Evolutionary conservation across 2,113 vertebrate genomes (phyloP).

Genomic region (Lepisosteus oculatus): DNA sequence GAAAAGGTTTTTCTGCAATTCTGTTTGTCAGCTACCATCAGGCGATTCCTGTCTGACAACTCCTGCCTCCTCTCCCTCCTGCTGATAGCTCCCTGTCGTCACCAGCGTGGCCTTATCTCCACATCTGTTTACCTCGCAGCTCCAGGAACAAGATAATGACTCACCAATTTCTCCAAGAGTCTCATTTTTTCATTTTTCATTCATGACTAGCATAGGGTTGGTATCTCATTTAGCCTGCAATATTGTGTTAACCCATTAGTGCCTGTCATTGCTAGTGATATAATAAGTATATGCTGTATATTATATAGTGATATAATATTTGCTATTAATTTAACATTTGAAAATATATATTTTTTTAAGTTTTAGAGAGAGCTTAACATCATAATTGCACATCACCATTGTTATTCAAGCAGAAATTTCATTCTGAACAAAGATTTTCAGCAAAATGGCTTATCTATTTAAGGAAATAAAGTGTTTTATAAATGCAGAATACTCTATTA

Average conservation of each 20-base stretch:
- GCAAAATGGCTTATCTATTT: no score
- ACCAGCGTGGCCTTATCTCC: conserved; percentile 35
- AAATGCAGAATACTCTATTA: no score
- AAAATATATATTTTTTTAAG: no score
- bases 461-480: no score
- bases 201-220: neutral
- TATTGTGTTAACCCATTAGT: conserved; percentile 6
- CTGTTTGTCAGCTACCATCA: conserved; percentile 36
- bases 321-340: no score
- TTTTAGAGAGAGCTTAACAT: no score
- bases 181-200: neutral
- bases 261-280: neutral
- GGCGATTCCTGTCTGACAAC: conserved; percentile 29
- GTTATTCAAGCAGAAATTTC: no score
- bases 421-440: no score
- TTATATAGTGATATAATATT: neutral
- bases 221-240: neutral
- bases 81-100: conserved; percentile 30
- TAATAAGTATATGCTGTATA: neutral
- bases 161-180: conserved; percentile 31
- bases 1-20: conserved; percentile 21
- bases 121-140: conserved; percentile 23
- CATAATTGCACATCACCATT: no score
- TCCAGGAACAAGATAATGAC: conserved; percentile 38
- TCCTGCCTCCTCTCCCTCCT: conserved; percentile 19